A percentile compares a stretch with the other conserved stretches of the same genome.
Conservation (phyloP, 2,888 invertebrate genomes). For the Drosophila percnosoma region DNA sequence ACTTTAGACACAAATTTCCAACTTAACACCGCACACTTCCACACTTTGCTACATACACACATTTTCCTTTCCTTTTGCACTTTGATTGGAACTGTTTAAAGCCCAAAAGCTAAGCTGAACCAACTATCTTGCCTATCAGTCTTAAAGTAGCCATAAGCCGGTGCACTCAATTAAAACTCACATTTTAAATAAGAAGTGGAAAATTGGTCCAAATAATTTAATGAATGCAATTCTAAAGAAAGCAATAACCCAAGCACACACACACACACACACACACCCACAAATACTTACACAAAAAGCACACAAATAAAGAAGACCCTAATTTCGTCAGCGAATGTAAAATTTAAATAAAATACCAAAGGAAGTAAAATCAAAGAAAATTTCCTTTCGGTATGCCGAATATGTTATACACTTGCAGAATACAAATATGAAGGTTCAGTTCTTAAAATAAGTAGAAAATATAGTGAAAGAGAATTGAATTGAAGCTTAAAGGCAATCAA, state of each 20-base stretch:
- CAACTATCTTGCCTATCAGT: slow-evolving; percentile 35
- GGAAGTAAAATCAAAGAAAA: not conserved
- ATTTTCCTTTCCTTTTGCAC: slow-evolving; percentile 52
- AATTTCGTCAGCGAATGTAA: slow-evolving; percentile 21
- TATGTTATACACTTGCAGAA: slow-evolving; percentile 21
- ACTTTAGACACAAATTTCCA: slow-evolving; percentile 24
- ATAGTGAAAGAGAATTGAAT: not conserved
- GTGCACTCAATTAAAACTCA: slow-evolving; percentile 29
- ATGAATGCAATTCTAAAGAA: slow-evolving; percentile 31
- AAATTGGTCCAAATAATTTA: slow-evolving; percentile 17
- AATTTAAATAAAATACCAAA: not conserved
- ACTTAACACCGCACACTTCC: slow-evolving; percentile 29
- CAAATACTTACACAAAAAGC: slow-evolving; percentile 13
- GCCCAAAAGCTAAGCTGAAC: slow-evolving; percentile 10
- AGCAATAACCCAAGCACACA: slow-evolving; percentile 19
- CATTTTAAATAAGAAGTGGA: slow-evolving; percentile 2
- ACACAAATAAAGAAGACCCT: slow-evolving; percentile 12
- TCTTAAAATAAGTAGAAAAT: not conserved
- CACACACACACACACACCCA: slow-evolving; percentile 19
- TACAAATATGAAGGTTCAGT: not conserved
- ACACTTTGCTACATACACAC: slow-evolving; percentile 31
- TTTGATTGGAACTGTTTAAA: slow-evolving; percentile 34
- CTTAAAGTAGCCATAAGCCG: slow-evolving; percentile 45
- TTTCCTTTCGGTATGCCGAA: slow-evolving; percentile 18
- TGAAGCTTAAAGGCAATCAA: not conserved